Base-by-base conservation (phyloP, 1,140 invertebrate genomes). In the Campoletis sonorensis region DNA sequence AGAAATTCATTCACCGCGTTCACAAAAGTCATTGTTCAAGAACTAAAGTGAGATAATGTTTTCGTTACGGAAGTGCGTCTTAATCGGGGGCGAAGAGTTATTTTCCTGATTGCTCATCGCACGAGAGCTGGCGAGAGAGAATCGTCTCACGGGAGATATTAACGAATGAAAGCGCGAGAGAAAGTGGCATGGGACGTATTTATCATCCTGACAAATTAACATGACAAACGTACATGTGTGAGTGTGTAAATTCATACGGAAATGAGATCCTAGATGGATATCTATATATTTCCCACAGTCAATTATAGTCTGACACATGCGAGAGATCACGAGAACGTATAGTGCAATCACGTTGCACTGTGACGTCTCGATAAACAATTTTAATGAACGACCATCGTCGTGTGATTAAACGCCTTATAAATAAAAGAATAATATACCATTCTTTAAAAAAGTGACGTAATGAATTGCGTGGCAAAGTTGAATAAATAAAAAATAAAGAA, bases 161-260 rank as follows among this genome's bases (percentile, higher is more conserved):
- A 51, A 71, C 61, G 61, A 70, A 75, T 13, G 49, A 75, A 75
- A 75, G 72, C 72, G 72, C 72, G 23, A 45, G 72, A 54, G 72
- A 75, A 75, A 75, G 72, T 75, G 21, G 45, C 72, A 51, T 15
- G 72, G 54, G 37, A 54, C 45, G 23, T 18, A 54, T 49, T 45
- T 45, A 37, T 37, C 70, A 72, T 27, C 49, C 49, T 54, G 72
- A 75, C 27, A 27, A 15, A 23, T n/a, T 27, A 64, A 27, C 61
- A 27, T 72, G 13, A 49, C 67, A 21, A 40, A 27, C 27, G 49
- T 54, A 54, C 13, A n/a, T 64, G 21, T 27, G 23, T 23, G 61
- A 1, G 23, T 64, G 61, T 64, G 1, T 64, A 64, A 1, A 13
- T 26, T 11, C 1, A 27, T 13, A 27, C 61, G 61, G 61, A 64